Evolutionary conservation across 2,888 invertebrate species (phyloP).

Genomic region (Drosophila algonquin): DNA sequence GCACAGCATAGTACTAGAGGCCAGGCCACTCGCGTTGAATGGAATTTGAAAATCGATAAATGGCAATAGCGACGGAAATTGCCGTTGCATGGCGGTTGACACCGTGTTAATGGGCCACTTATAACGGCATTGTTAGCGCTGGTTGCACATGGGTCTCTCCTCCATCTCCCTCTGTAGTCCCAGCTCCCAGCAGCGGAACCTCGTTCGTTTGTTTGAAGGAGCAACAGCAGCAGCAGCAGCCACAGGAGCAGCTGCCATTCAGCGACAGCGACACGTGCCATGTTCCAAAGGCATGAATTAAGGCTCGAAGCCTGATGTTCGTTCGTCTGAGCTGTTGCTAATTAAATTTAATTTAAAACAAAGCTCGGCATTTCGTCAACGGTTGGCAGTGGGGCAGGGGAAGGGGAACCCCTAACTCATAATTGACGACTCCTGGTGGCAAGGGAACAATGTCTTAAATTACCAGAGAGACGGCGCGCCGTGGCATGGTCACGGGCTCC

Average conservation of each 20-base stretch:
- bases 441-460: constrained; percentile 52
- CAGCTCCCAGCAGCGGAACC: not conserved
- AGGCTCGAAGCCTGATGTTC: constrained; percentile 35
- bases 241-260: constrained; percentile 22
- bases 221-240: constrained; percentile 23
- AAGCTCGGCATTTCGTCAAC: constrained; percentile 57
- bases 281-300: constrained; percentile 38
- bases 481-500: constrained; percentile 24
- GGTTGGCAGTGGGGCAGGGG: not conserved
- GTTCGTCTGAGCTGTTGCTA: constrained; percentile 63
- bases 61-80: constrained; percentile 46
- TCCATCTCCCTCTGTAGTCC: not conserved
- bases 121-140: constrained; percentile 41
- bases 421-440: constrained; percentile 46
- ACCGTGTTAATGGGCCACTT: constrained; percentile 55
- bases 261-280: constrained; percentile 38
- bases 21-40: constrained; percentile 27
- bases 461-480: constrained; percentile 32
- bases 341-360: constrained; percentile 80
- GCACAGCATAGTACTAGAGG: too few species aligned
- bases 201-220: constrained; percentile 6
- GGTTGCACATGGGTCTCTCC: constrained; percentile 28
- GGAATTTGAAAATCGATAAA: constrained; percentile 49
- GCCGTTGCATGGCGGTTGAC: constrained; percentile 61
- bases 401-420: constrained; percentile 23